These are phyloP conservation scores for Bruchidius siliquastri DNA, from an alignment of 2,888 invertebrate genomes.

Conservation along the genomic window DNA sequence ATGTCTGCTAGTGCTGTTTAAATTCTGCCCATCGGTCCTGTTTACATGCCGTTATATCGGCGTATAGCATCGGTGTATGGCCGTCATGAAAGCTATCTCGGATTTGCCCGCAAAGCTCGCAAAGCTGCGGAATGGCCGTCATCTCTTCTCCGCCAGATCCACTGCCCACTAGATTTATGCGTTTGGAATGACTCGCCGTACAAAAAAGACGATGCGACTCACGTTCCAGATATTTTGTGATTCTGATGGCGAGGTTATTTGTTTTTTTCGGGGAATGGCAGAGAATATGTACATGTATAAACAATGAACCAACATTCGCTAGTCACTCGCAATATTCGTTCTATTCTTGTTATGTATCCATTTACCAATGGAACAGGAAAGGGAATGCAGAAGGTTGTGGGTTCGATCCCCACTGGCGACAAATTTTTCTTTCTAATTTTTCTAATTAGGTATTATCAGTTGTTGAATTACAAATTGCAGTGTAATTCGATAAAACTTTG, in stretches of 20 bases:
- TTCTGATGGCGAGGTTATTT: neutral
- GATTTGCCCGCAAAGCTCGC: conserved; percentile 9
- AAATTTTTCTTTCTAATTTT: too few species aligned
- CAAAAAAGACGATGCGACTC: neutral
- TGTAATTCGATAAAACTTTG: too few species aligned
- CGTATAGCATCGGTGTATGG: neutral
- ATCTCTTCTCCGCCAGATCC: conserved; percentile 39
- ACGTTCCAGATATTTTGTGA: neutral
- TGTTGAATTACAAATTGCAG: too few species aligned
- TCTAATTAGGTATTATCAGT: too few species aligned
- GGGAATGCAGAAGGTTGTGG: too few species aligned
- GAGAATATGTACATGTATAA: neutral
- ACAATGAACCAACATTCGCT: neutral
- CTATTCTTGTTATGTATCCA: too few species aligned
- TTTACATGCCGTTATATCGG: neutral
- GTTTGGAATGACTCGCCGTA: conserved; percentile 10
- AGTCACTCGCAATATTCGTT: too few species aligned
- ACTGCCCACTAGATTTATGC: conserved; percentile 39
- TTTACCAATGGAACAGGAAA: too few species aligned
- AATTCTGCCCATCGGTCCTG: neutral
- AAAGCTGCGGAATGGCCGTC: conserved; percentile 43
- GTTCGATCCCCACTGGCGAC: too few species aligned
- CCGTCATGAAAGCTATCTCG: neutral
- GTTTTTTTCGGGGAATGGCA: neutral
- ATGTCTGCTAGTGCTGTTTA: neutral